A percentile compares a stretch with the other conserved stretches of the same genome.
Conservation (phyloP, 1,140 invertebrate genomes). For the Drosophila virilis region DNA sequence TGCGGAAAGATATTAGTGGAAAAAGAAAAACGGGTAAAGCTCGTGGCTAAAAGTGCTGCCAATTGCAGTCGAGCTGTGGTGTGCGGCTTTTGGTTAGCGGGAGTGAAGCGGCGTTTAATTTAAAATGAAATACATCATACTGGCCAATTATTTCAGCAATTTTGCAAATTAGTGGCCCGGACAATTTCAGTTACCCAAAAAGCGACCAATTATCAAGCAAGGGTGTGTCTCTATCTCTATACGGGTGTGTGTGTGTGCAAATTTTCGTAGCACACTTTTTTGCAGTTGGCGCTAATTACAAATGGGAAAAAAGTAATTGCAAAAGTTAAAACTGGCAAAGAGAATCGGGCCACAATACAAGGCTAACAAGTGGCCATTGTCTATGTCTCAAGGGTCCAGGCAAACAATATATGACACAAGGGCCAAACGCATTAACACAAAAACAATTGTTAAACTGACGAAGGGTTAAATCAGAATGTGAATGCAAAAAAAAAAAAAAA, state of each 20-base stretch:
- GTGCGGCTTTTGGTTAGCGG: conserved; percentile 36
- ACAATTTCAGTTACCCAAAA: conserved; percentile 49
- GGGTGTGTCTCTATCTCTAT: conserved; percentile 4
- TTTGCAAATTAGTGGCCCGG: conserved; percentile 72
- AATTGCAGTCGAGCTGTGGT: conserved; percentile 62
- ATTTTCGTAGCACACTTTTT: conserved; percentile 62
- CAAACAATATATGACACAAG: conserved; percentile 46
- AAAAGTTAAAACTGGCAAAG: conserved; percentile 23
- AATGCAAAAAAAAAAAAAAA: background rate
- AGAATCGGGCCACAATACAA: conserved; percentile 31
- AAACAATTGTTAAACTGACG: conserved; percentile 47
- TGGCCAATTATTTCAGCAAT: conserved; percentile 78
- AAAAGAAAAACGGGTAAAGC: conserved; percentile 27
- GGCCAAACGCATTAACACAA: conserved; percentile 48
- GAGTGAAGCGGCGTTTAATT: conserved; percentile 60
- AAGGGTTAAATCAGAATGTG: conserved; percentile 40
- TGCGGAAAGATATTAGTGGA: background rate
- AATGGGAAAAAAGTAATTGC: conserved; percentile 34
- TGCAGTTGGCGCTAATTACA: conserved; percentile 64
- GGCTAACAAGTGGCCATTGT: conserved; percentile 41
- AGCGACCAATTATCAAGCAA: conserved; percentile 61
- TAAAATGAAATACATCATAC: conserved; percentile 71
- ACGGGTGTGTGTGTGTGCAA: background rate
- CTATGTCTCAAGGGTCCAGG: conserved; percentile 47
- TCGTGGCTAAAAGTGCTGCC: conserved; percentile 58